Conservation (phyloP, 2,797 vertebrate genomes). For the Taeniopygia guttata region DNA sequence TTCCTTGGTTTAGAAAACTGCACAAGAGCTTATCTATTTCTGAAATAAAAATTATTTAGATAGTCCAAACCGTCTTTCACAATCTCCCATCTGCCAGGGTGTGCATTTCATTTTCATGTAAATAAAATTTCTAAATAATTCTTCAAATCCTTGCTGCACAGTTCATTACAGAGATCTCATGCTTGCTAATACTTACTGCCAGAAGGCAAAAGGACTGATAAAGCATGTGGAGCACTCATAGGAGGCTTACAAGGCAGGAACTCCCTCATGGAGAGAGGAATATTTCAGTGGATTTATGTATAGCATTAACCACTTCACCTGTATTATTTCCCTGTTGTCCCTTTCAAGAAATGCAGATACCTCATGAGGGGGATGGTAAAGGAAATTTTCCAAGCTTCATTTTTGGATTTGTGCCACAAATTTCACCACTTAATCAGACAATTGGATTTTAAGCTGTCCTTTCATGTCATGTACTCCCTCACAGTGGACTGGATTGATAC, state of each 20-base stretch:
- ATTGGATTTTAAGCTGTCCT: not conserved
- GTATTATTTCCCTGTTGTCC: not conserved
- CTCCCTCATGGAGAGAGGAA: not conserved
- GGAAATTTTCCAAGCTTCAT: not conserved
- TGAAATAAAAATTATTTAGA: constrained; percentile 21
- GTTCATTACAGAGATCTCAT: not conserved
- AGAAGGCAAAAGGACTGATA: not conserved
- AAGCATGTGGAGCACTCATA: not conserved
- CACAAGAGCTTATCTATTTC: constrained; percentile 6
- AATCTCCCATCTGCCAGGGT: not conserved
- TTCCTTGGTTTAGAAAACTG: constrained; percentile 38
- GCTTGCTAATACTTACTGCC: not conserved
- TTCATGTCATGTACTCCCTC: not conserved
- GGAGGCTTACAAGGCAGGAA: not conserved
- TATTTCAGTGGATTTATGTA: not conserved
- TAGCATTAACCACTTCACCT: not conserved
- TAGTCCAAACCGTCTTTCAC: not conserved
- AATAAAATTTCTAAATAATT: not conserved
- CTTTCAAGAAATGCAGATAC: not conserved
- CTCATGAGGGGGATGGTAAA: not conserved
- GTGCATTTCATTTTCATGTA: constrained; percentile 15
- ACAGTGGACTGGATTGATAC: not conserved
- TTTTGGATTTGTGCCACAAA: not conserved
- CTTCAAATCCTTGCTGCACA: not conserved
- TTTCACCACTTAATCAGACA: not conserved